Evolutionary conservation across 2,797 vertebrate genomes (phyloP).

Genomic region (Florisuga fusca): DNA sequence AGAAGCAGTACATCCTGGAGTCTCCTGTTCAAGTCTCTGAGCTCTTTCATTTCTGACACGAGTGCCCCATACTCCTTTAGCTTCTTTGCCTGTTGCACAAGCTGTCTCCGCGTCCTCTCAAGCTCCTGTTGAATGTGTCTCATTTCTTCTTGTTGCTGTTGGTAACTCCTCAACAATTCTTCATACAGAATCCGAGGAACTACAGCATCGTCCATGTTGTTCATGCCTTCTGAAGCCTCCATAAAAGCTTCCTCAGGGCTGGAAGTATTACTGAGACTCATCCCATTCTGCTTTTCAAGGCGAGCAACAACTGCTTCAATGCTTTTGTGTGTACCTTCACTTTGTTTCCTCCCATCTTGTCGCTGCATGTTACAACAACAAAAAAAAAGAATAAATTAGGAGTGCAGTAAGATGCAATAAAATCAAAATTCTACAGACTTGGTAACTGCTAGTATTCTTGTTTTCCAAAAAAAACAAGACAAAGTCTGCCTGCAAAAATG

Average conservation of each 20-base stretch:
- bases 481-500: neutral
- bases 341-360: constrained; percentile 83
- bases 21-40: constrained; percentile 97
- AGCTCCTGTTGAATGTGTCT: constrained; percentile 96
- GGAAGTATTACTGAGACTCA: constrained; percentile 88
- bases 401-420: constrained; percentile 6
- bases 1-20: constrained; percentile 98
- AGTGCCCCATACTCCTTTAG: constrained; percentile 97
- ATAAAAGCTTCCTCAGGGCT: constrained; percentile 86
- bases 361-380: constrained; percentile 74
- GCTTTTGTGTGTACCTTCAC: constrained; percentile 89
- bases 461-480: neutral
- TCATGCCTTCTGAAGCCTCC: constrained; percentile 87
- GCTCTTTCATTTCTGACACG: constrained; percentile 97
- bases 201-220: constrained; percentile 82
- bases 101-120: constrained; percentile 94
- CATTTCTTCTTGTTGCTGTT: constrained; percentile 98
- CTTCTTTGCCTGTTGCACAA: constrained; percentile 99
- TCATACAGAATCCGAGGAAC: constrained; percentile 95
- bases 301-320: constrained; percentile 97
- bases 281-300: constrained; percentile 89
- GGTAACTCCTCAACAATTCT: constrained; percentile 95
- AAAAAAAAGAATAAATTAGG: constrained; percentile 38
- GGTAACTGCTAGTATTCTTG: neutral
- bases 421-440: neutral